A percentile compares a stretch with the other conserved stretches of the same genome.
phyloP scores from a whole-genome alignment of 2,797 vertebrate genomes.

The Pangasius macronema region DNA sequence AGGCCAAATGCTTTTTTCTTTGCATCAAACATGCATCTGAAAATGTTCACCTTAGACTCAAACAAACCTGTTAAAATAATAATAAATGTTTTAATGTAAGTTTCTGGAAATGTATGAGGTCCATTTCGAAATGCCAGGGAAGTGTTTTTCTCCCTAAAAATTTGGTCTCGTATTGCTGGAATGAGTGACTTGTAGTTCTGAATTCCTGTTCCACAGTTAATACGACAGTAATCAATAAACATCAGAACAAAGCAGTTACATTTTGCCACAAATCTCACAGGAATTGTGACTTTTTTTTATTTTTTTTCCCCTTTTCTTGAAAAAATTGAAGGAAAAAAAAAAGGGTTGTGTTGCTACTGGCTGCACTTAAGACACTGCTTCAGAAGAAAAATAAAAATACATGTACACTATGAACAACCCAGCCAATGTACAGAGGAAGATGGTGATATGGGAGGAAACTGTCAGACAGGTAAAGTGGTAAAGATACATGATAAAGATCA shows the following conservation, averaged over 20 bases:
- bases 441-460: conserved; percentile 19
- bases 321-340: conserved; percentile 40
- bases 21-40: background rate
- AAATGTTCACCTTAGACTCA: background rate
- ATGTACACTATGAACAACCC: conserved; percentile 43
- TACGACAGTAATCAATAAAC: background rate
- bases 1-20: background rate
- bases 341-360: conserved; percentile 50
- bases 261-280: conserved; percentile 8
- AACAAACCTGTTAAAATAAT: background rate
- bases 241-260: background rate
- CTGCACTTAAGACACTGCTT: conserved; percentile 47
- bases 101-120: background rate
- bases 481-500: conserved; percentile 1
- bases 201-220: background rate
- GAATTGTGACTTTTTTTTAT: conserved; percentile 37
- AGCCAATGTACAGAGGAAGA: conserved; percentile 28
- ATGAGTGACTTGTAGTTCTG: background rate
- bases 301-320: conserved; percentile 54
- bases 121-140: background rate
- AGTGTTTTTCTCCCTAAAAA: background rate
- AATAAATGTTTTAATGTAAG: too few species aligned
- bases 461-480: conserved; percentile 17
- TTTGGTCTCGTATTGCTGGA: too few species aligned
- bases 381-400: conserved; percentile 33